phyloP scores from a whole-genome alignment of 2,797 vertebrate species.

The Neosalanx taihuensis region DNA sequence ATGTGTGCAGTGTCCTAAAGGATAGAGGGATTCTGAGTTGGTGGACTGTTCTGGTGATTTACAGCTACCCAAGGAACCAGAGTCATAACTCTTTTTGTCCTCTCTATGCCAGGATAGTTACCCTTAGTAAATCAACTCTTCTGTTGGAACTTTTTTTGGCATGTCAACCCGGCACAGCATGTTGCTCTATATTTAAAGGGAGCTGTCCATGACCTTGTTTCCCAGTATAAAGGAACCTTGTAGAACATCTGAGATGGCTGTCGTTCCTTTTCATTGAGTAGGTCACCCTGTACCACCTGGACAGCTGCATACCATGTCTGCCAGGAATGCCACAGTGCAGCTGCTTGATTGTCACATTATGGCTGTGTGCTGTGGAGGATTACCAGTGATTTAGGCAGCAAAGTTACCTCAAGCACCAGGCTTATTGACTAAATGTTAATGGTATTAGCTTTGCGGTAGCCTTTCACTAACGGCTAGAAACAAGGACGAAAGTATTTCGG shows the following conservation, averaged over 20 bases:
- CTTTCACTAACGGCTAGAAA: not conserved
- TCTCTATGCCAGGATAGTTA: slow-evolving; percentile 33
- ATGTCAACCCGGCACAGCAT: slow-evolving; percentile 38
- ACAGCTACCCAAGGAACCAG: slow-evolving; percentile 17
- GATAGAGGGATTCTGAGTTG: not conserved
- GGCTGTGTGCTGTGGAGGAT: slow-evolving; percentile 51
- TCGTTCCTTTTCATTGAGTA: slow-evolving; percentile 40
- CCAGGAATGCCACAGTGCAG: slow-evolving; percentile 59
- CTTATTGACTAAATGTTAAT: slow-evolving; percentile 56
- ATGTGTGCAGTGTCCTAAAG: slow-evolving; percentile 33
- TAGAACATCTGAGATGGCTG: slow-evolving; percentile 45
- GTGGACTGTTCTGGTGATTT: slow-evolving; percentile 33
- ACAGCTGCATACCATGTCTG: slow-evolving; percentile 28
- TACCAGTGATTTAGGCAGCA: slow-evolving; percentile 50
- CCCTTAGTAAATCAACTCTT: slow-evolving; percentile 55
- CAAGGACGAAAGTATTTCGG: not conserved
- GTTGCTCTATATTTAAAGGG: slow-evolving; percentile 62
- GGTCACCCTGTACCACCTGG: slow-evolving; percentile 52
- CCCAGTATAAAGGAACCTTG: slow-evolving; percentile 59
- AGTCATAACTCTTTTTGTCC: slow-evolving; percentile 24
- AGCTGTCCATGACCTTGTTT: slow-evolving; percentile 65
- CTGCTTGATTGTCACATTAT: slow-evolving; percentile 74
- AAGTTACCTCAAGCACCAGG: slow-evolving; percentile 32
- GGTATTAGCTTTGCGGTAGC: slow-evolving; percentile 27
- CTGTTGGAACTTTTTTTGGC: slow-evolving; percentile 43